Evolutionary conservation across 53 echinoderm and acorn worm species (phyloP).

Genomic region (Holothuria scabra): DNA sequence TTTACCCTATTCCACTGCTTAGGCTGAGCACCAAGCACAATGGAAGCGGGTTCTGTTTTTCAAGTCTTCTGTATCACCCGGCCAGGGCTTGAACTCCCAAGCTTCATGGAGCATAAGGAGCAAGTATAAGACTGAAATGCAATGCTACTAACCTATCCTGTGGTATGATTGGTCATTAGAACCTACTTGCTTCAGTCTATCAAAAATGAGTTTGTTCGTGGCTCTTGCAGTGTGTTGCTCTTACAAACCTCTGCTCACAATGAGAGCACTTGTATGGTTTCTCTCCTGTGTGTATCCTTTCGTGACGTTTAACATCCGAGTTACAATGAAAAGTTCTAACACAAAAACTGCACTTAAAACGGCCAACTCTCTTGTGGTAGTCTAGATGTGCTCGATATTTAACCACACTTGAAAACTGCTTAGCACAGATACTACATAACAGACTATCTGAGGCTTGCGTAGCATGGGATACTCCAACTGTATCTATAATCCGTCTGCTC

Average conservation of each 20-base stretch:
- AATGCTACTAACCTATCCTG: too few relatives aligned
- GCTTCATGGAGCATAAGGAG: too few relatives aligned
- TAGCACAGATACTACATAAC: not conserved
- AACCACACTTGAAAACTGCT: constrained; percentile 1
- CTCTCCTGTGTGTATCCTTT: constrained; percentile 23
- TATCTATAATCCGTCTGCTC: too few relatives aligned
- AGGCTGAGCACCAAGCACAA: too few relatives aligned
- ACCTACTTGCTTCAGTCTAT: not conserved
- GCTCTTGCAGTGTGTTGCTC: constrained; percentile 8
- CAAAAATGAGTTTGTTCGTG: constrained; percentile 1
- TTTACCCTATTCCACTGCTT: too few relatives aligned
- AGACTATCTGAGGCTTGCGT: too few relatives aligned
- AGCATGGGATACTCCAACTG: too few relatives aligned
- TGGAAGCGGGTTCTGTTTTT: too few relatives aligned
- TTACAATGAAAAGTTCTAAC: constrained; percentile 1
- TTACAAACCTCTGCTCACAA: constrained; percentile 14
- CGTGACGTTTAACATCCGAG: constrained; percentile 16
- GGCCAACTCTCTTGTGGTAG: constrained; percentile 34
- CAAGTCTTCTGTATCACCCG: too few relatives aligned
- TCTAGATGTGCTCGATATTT: constrained; percentile 11
- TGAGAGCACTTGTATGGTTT: constrained; percentile 35
- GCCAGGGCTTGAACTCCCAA: too few relatives aligned
- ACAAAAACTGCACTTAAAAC: constrained; percentile 28
- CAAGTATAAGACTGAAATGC: too few relatives aligned
- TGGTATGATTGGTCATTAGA: too few relatives aligned